These are phyloP conservation scores for Uropetala carovei DNA, from an alignment of 2,888 invertebrate genomes.

Conservation along the genomic window DNA sequence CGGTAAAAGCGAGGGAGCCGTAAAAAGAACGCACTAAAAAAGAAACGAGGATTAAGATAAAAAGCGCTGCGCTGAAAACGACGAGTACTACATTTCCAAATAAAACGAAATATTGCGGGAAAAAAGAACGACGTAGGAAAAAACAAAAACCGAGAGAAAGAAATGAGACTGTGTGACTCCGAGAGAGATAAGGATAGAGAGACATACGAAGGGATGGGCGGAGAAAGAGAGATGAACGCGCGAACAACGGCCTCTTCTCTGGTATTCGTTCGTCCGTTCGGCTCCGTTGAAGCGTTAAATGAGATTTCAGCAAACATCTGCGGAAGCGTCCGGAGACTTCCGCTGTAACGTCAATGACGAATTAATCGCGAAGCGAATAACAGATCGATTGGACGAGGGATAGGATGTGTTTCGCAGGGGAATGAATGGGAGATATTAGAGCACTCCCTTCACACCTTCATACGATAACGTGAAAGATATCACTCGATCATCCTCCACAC, in stretches of 20 bases:
- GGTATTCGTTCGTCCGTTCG: neutral
- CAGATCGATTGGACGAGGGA: neutral
- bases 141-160: neutral
- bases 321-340: conserved; percentile 33
- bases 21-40: neutral
- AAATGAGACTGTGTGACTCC: conserved; percentile 60
- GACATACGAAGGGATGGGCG: neutral
- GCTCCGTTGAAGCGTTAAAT: conserved; percentile 55
- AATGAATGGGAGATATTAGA: neutral
- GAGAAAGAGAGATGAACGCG: conserved; percentile 41
- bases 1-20: neutral
- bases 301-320: conserved; percentile 60
- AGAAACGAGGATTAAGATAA: neutral
- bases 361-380: neutral
- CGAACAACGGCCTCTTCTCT: conserved; percentile 41
- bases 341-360: neutral
- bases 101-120: neutral
- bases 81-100: no score
- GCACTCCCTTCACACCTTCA: neutral
- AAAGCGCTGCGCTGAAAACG: neutral
- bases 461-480: neutral
- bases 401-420: neutral
- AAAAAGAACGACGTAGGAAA: neutral
- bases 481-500: neutral
- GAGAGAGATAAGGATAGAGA: neutral